Base-by-base conservation (phyloP, 2,797 vertebrate genomes). In the Phataginus tetradactyla region DNA sequence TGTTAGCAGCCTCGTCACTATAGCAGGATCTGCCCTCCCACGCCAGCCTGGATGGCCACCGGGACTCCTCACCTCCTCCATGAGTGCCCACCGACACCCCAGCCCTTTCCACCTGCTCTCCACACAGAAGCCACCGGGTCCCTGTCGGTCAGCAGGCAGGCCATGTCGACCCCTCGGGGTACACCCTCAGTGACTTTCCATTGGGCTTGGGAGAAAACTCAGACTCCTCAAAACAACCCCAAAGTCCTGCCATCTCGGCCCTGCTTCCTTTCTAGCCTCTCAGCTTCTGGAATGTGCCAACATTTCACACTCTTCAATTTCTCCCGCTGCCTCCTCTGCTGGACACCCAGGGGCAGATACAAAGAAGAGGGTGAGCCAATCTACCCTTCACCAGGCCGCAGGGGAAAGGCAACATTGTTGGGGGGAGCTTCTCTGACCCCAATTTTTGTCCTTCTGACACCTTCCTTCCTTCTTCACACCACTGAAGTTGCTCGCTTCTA, bases 91-190 rank as follows among this genome's bases (percentile, higher is more conserved):
- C 25, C 51, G 55, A 12, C 18, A 18, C 17, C 17, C 42, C 29
- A 49, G 37, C 4, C 53, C n/a, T 29, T 69, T 71, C 37, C 8
- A 42, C 49, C 17, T 21, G 0, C 1, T 51, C 59, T 55, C 25
- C 14, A 11, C 21, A 45, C 61, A 90, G 37, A 85, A 83, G 23
- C 18, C 49, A n/a, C 23, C 4, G 0, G n/a, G 71, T 9, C 29
- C 25, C n/a, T 9, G 21, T 3, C 5, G 20, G 51, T 27, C 23
- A 32, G 3, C 0, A 0, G 27, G 9, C 37, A 8, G 32, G 13
- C 71, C 37, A 29, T 0, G 12, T 42, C 34, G 9, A 17, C 23
- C n/a, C 18, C 29, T 10, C 5, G 27, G 0, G 0, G 42, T 27
- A 39, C 37, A 64, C 5, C 12, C 29, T 25, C 68, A 2, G 71